Evolutionary conservation across 2,888 invertebrate genomes (phyloP).

Genomic region (Drosophila niveifrons): DNA sequence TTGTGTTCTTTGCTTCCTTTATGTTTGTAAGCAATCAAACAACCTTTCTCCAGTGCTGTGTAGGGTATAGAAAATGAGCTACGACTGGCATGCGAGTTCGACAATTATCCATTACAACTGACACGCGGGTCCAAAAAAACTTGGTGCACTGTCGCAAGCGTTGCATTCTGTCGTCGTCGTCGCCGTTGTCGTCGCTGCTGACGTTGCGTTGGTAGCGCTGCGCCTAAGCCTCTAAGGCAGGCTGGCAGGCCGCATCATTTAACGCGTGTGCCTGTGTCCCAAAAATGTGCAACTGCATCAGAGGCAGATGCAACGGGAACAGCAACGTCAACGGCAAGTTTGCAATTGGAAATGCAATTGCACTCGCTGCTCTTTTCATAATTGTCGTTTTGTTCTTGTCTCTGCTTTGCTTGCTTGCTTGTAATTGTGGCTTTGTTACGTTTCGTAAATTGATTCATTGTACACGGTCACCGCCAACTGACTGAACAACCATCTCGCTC

Average conservation of each 20-base stretch:
- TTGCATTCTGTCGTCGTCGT: slow-evolving; percentile 37
- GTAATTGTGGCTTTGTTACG: slow-evolving; percentile 80
- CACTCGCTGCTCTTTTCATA: slow-evolving; percentile 79
- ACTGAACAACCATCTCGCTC: slow-evolving; percentile 7
- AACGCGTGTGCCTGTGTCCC: slow-evolving; percentile 56
- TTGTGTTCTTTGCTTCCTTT: background rate
- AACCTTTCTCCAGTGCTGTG: background rate
- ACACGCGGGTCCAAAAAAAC: slow-evolving; percentile 62
- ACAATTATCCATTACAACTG: slow-evolving; percentile 81
- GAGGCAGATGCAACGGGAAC: background rate
- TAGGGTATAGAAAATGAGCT: slow-evolving; percentile 58
- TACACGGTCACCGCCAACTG: slow-evolving; percentile 59
- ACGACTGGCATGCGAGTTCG: slow-evolving; percentile 70
- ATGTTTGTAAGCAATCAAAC: background rate
- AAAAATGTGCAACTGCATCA: slow-evolving; percentile 17
- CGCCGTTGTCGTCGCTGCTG: slow-evolving; percentile 1
- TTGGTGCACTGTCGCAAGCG: slow-evolving; percentile 42
- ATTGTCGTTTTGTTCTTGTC: slow-evolving; percentile 78
- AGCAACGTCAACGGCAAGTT: slow-evolving; percentile 29
- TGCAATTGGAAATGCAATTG: slow-evolving; percentile 72
- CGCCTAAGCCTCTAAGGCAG: slow-evolving; percentile 4
- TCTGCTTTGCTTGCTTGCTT: slow-evolving; percentile 53
- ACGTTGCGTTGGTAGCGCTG: slow-evolving; percentile 13
- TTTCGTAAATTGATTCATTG: slow-evolving; percentile 81
- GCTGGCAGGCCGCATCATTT: slow-evolving; percentile 60